These are phyloP conservation scores for Myotis vivesi DNA, from an alignment of 2,797 vertebrate species.

Conservation along the genomic window DNA sequence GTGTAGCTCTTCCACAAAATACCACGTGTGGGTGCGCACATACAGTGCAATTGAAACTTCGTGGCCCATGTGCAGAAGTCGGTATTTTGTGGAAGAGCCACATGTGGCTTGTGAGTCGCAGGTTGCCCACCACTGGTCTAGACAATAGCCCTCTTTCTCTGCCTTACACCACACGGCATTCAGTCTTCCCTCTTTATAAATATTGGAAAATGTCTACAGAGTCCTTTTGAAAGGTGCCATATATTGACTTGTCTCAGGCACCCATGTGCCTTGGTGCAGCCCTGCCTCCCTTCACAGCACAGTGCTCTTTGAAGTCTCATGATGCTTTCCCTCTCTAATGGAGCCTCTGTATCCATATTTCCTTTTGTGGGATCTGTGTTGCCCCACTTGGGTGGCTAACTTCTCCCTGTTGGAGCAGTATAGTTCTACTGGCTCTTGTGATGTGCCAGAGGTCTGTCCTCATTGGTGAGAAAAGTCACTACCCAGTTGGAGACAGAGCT, in stretches of 20 bases:
- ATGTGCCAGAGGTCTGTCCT: not conserved
- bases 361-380: not conserved
- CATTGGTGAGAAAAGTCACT: not conserved
- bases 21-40: no score
- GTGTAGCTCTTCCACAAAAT: no score
- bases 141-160: not conserved
- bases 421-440: not conserved
- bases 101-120: no score
- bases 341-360: not conserved
- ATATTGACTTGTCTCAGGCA: not conserved
- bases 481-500: not conserved
- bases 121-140: not conserved
- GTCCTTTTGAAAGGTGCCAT: not conserved
- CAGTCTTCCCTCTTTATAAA: not conserved
- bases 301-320: not conserved
- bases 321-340: not conserved
- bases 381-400: not conserved
- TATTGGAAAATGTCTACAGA: not conserved
- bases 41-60: no score
- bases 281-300: not conserved
- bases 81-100: no score
- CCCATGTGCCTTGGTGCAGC: rapidly evolving
- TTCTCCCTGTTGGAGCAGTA: not conserved
- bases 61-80: no score
- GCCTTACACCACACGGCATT: rapidly evolving